Evolutionary conservation across 1,140 invertebrate species (phyloP), one percentile per base, ranked within the genome.

Genomic region (Neodiprion fabricii): DNA sequence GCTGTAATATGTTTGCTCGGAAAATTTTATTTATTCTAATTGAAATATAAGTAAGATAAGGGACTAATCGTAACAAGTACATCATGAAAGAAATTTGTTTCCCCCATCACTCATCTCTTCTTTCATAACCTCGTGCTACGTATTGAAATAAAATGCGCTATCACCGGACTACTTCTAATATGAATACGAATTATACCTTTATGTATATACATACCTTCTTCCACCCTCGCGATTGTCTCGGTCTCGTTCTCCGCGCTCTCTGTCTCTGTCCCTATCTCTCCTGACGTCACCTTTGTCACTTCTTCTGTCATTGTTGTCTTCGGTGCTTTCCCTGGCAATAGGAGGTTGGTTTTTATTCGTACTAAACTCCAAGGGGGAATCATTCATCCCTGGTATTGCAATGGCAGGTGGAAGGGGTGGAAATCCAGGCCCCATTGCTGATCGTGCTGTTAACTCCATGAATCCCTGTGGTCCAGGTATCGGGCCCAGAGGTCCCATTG

Each of bases 321-420:
- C 90, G 10, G 84, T 81, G 50, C 75, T 87, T 67, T 88, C 86
- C n/a, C 84, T 84, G 28, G 90, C 82, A 75, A 90, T 87, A 7
- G 91, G 89, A 14, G 91, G 91, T 79, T 92, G 92, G 83, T 90
- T 91, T 84, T 93, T 94, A 79, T 91, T 92, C 48, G 89, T 90
- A 79, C 91, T 92, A 79, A 94, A 94, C 80, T 93, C 92, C 47
- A 94, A 80, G 7, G 93, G 92, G 68, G 90, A 89, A 81, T 94
- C 93, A 78, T 93, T 94, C 81, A 92, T 89, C 1, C 90, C 91
- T 67, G 92, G 91, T 74, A 87, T 74, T 72, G 88, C 78, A 74
- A 86, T 81, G 0, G 86, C 84, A 7, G 86, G 84, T 74, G 86
- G 86, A 49, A 89, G 68, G 53, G 85, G 85, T 53, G 86, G 84